phyloP scores from a whole-genome alignment of 2,888 invertebrate genomes.

The Meiosimyza decipiens region DNA sequence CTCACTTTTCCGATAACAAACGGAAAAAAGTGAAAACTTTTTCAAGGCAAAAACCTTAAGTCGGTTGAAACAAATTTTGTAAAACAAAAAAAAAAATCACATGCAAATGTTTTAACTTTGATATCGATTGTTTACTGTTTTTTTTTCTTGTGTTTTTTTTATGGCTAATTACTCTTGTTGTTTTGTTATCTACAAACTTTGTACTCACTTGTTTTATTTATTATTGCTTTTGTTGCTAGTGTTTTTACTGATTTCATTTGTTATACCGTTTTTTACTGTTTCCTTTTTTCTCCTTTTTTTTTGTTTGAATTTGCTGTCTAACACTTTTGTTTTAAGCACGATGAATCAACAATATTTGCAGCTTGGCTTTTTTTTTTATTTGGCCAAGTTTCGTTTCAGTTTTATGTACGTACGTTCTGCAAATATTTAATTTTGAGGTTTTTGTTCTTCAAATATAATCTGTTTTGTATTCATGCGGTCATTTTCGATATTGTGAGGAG shows the following conservation, averaged over 20 bases:
- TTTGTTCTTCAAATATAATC: too few relatives aligned
- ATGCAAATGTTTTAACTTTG: slow-evolving; percentile 9
- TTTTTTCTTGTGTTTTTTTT: too few relatives aligned
- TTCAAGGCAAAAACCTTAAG: too few relatives aligned
- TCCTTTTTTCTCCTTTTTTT: not conserved
- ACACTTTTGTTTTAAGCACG: not conserved
- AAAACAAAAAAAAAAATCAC: slow-evolving; percentile 23
- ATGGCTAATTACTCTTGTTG: not conserved
- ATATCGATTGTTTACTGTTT: not conserved
- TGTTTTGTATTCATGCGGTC: too few relatives aligned
- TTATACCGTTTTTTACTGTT: not conserved
- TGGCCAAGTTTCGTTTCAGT: too few relatives aligned
- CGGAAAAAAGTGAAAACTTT: too few relatives aligned
- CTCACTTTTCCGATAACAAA: not conserved
- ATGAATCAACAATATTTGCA: too few relatives aligned
- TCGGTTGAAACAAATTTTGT: not conserved
- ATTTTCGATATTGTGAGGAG: too few relatives aligned
- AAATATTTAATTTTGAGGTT: too few relatives aligned
- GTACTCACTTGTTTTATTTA: not conserved
- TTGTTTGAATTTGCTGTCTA: not conserved
- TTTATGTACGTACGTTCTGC: too few relatives aligned
- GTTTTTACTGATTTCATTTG: not conserved
- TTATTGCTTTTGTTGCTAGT: not conserved
- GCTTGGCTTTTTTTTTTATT: too few relatives aligned
- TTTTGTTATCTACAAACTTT: not conserved